These are phyloP conservation scores for Oscheius myriophilus DNA, from an alignment of 2,888 invertebrate species.

Conservation along the genomic window DNA sequence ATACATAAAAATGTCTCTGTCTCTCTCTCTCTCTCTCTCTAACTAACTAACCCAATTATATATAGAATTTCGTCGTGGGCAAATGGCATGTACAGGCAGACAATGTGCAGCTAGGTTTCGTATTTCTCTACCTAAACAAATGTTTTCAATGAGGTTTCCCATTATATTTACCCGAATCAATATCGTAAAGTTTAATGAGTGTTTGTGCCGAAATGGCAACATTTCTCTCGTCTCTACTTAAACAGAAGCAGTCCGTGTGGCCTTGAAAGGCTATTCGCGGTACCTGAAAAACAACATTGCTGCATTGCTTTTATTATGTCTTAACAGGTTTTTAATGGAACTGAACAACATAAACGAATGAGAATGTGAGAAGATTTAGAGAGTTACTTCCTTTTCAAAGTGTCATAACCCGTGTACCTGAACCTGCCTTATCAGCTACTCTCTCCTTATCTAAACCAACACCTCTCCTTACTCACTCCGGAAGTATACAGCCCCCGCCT, in stretches of 20 bases:
- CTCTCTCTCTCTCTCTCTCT: background rate
- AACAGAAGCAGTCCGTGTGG: constrained; percentile 17
- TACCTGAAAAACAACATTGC: background rate
- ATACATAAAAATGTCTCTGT: background rate
- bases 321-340: no score
- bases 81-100: constrained; percentile 19
- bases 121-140: constrained; percentile 21
- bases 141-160: background rate
- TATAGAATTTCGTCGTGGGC: constrained; percentile 29
- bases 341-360: no score
- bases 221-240: constrained; percentile 32
- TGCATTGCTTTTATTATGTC: no score
- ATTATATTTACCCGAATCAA: constrained; percentile 19
- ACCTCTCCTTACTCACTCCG: no score
- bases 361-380: no score
- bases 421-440: no score
- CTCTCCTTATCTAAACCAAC: no score
- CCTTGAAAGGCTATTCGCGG: constrained; percentile 13
- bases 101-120: constrained; percentile 25
- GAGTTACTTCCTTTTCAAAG: no score
- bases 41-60: constrained; percentile 22
- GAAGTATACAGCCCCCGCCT: no score
- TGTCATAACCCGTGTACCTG: no score
- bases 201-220: constrained; percentile 20
- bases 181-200: constrained; percentile 26